Percentiles rank a stretch among this genome's conserved stretches.
Conservation (phyloP, 92 coral and sea anemone species). For the Zoanthus sansibaricus region DNA sequence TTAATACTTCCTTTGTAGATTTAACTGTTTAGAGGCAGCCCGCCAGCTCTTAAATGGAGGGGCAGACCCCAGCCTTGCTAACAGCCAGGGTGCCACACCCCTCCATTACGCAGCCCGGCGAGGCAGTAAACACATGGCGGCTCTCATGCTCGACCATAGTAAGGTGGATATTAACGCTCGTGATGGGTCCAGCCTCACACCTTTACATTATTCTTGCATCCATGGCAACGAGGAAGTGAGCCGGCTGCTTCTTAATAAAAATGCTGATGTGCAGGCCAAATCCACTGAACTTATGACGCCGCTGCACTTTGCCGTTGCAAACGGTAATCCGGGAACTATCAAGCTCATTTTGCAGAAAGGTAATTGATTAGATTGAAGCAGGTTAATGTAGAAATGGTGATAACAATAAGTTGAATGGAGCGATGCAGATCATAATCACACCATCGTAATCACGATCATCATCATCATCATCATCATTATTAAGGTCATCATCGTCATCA, state of each 20-base stretch:
- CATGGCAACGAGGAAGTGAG: slow-evolving; percentile 79
- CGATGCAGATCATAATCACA: too few relatives aligned
- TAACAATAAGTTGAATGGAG: too few relatives aligned
- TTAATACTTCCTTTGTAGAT: slow-evolving; percentile 36
- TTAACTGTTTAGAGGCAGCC: slow-evolving; percentile 69
- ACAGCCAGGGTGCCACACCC: slow-evolving; percentile 71
- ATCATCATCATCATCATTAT: too few relatives aligned
- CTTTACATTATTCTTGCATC: slow-evolving; percentile 79
- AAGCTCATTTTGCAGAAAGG: slow-evolving; percentile 67
- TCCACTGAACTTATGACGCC: slow-evolving; percentile 71
- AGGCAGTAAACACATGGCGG: slow-evolving; percentile 64
- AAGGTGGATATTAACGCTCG: slow-evolving; percentile 60
- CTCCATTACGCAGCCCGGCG: slow-evolving; percentile 79
- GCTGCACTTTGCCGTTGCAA: slow-evolving; percentile 68
- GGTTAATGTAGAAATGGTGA: too few relatives aligned
- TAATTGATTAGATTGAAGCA: neutral
- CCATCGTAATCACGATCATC: too few relatives aligned
- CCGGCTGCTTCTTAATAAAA: slow-evolving; percentile 64
- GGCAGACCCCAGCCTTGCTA: slow-evolving; percentile 67
- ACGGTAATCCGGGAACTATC: slow-evolving; percentile 67
- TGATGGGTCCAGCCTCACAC: slow-evolving; percentile 67
- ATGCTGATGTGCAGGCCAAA: slow-evolving; percentile 62
- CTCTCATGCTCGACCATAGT: slow-evolving; percentile 59
- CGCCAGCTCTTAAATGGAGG: slow-evolving; percentile 67
- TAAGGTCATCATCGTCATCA: too few relatives aligned